Evolutionary conservation across 2,888 invertebrate species (phyloP), one percentile per base, ranked within the genome.

Genomic region (Drosophila pegasa): DNA sequence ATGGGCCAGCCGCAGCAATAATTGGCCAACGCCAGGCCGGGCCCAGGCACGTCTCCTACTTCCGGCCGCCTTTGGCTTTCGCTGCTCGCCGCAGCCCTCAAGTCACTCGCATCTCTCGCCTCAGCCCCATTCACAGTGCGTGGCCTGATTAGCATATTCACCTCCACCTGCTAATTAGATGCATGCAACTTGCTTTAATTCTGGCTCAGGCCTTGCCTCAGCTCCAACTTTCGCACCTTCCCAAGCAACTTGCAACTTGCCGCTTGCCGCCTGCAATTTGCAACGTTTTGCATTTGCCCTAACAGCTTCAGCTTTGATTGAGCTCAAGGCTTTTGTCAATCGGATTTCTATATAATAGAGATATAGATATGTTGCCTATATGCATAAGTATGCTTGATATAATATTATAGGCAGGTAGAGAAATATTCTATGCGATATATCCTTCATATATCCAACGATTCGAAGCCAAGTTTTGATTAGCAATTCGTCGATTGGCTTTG

Each of bases 121-220:
- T n/a, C 43, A 14, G 29, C 18, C 38, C 41, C 31, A 31, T 27
- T 14, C 25, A 22, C 43, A 35, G 71, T 79, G 84, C 70, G 83
- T 77, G 76, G 78, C 75, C 85, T 87, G 78, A 83, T 89, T 89
- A 90, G 83, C 90, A 89, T 89, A 89, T 87, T 88, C n/a, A n/a
- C n/a, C n/a, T n/a, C n/a, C n/a, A 80, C 78, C 88, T 74, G 78
- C 74, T 89, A 87, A 89, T 89, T 89, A 88, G 79, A 72, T 80
- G 87, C 84, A 78, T 80, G 80, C 79, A 87, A 90, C 85, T 89
- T 78, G 78, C 87, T 89, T 89, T 89, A 89, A 90, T 89, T 89
- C 82, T 80, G 59, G 45, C 57, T 69, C 47, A 3, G 20, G 58
- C 54, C 51, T 61, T 74, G 73, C 41, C 68, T 40, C 61, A 33